phyloP scores from a whole-genome alignment of 2,113 vertebrate genomes.

The Aspidoscelis tigris region DNA sequence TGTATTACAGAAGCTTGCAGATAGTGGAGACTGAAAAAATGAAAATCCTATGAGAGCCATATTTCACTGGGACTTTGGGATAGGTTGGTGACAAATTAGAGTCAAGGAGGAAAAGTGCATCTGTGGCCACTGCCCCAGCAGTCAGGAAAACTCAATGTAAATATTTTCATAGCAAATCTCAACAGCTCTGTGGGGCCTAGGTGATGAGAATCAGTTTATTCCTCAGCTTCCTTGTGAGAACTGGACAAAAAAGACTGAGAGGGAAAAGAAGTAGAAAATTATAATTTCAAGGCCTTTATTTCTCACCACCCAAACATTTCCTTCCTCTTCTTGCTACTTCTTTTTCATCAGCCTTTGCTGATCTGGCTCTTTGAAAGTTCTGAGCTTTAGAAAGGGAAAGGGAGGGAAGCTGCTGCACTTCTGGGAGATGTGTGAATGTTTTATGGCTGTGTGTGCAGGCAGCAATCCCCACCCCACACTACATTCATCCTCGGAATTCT shows the following conservation, averaged over 20 bases:
- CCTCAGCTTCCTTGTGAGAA: slow-evolving; percentile 10
- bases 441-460: no score
- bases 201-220: slow-evolving; percentile 13
- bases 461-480: neutral
- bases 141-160: slow-evolving; percentile 48
- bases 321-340: neutral
- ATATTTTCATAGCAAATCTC: slow-evolving; percentile 38
- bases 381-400: no score
- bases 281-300: slow-evolving; percentile 13
- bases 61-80: neutral
- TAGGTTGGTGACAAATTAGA: slow-evolving; percentile 11
- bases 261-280: neutral
- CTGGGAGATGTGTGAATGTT: no score
- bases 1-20: neutral
- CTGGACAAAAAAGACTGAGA: slow-evolving; percentile 23
- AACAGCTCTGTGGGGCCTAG: slow-evolving; percentile 43
- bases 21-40: neutral
- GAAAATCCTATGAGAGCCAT: neutral
- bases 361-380: neutral
- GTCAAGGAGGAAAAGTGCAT: slow-evolving; percentile 1
- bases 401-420: no score
- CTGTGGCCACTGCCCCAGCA: slow-evolving; percentile 33
- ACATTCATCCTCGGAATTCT: neutral
- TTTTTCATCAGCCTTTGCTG: fast-evolving
- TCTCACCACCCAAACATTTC: slow-evolving; percentile 11